Conservation (phyloP, 1,140 invertebrate species). For the Magallana angulata region DNA sequence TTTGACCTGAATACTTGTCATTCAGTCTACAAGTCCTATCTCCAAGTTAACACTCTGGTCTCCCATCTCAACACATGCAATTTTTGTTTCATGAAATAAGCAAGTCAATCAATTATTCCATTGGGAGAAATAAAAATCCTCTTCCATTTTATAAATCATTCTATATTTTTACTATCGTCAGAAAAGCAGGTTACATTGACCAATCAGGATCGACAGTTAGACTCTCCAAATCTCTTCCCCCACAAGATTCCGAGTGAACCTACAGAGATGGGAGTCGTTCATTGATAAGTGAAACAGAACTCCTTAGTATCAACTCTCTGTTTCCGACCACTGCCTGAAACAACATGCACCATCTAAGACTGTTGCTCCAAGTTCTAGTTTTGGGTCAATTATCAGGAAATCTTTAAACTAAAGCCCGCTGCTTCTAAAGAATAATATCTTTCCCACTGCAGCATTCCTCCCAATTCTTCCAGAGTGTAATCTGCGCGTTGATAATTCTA, state of each 20-base stretch:
- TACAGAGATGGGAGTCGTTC: background rate
- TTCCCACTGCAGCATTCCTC: background rate
- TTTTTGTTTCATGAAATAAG: background rate
- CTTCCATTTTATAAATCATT: background rate
- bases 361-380: background rate
- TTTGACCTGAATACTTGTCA: background rate
- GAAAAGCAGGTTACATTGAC: background rate
- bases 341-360: background rate
- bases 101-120: conserved; percentile 18
- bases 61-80: background rate
- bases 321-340: background rate
- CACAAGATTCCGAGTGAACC: background rate
- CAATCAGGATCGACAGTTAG: background rate
- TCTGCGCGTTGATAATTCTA: conserved; percentile 1
- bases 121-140: background rate
- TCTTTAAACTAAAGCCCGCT: background rate
- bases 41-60: background rate
- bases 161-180: background rate
- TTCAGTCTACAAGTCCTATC: background rate
- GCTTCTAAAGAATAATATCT: background rate
- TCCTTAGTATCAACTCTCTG: background rate
- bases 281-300: background rate
- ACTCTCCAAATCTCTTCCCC: background rate
- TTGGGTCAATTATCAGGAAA: background rate
- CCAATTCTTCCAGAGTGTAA: background rate